Conservation (phyloP, 2,888 invertebrate genomes). For the Agonum fuliginosum region DNA sequence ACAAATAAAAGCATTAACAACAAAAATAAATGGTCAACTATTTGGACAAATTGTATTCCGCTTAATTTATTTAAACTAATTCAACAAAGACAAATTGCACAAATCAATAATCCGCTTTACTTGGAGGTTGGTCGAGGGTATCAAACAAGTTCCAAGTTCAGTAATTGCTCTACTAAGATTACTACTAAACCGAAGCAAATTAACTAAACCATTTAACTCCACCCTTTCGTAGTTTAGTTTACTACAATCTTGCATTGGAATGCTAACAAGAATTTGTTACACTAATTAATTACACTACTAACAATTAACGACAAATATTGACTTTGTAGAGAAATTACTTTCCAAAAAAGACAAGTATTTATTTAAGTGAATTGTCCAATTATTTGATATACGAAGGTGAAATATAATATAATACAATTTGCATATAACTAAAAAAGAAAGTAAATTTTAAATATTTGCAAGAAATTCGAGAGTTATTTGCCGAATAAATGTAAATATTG, state of each 20-base stretch:
- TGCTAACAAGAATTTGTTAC: constrained; percentile 24
- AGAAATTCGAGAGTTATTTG: constrained; percentile 13
- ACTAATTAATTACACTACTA: constrained; percentile 8
- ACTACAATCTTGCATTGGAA: constrained; percentile 1
- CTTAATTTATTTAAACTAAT: too few species aligned
- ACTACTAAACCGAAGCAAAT: neutral
- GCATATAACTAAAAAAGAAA: constrained; percentile 5
- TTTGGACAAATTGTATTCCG: too few species aligned
- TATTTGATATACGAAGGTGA: neutral
- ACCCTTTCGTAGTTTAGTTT: constrained; percentile 10
- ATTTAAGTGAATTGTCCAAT: neutral
- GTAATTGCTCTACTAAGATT: constrained; percentile 8
- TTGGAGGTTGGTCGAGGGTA: too few species aligned
- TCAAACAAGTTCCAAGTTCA: neutral
- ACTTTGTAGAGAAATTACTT: neutral
- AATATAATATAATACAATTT: neutral
- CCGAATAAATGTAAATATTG: constrained; percentile 21
- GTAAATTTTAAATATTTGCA: constrained; percentile 21
- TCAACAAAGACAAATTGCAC: too few species aligned
- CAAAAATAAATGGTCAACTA: too few species aligned
- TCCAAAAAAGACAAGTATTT: neutral
- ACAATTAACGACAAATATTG: constrained; percentile 4
- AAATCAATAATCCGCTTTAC: too few species aligned
- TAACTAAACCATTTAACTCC: constrained; percentile 9
- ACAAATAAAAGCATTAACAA: too few species aligned